A percentile compares a stretch with the other conserved stretches of the same genome.
Conservation (phyloP, 2,797 vertebrate genomes). For the Atherinosoma microstoma region DNA sequence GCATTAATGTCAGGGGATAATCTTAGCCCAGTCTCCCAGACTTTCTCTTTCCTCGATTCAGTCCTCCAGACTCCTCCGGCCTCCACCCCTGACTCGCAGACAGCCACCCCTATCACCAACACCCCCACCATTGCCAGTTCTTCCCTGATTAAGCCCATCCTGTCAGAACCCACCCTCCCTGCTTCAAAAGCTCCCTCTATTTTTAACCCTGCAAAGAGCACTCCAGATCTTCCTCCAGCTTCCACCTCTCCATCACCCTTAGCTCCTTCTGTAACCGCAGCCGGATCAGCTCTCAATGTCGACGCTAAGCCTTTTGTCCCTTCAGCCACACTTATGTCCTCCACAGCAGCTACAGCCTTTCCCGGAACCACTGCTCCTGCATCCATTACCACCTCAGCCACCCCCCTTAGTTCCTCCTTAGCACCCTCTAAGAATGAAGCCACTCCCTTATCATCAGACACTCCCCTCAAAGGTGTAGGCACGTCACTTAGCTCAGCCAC, state of each 20-base stretch:
- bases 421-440: conserved; percentile 38
- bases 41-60: conserved; percentile 82
- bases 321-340: conserved; percentile 43
- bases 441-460: conserved; percentile 17
- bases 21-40: conserved; percentile 80
- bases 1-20: conserved; percentile 71
- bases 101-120: conserved; percentile 64
- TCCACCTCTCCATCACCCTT: conserved; percentile 25
- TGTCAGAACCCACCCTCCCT: conserved; percentile 37
- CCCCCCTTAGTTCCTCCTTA: conserved; percentile 22
- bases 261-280: conserved; percentile 23
- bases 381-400: conserved; percentile 13
- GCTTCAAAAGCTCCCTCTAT: conserved; percentile 40
- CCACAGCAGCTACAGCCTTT: conserved; percentile 10
- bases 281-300: conserved; percentile 70
- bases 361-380: neutral
- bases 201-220: conserved; percentile 44
- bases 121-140: conserved; percentile 52
- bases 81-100: conserved; percentile 71
- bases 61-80: conserved; percentile 79
- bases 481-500: conserved; percentile 47
- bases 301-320: conserved; percentile 78
- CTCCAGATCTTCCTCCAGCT: conserved; percentile 39
- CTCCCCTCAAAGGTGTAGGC: conserved; percentile 35
- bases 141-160: conserved; percentile 55